Evolutionary conservation across 2,113 vertebrate species (phyloP).

Genomic region (Nerophis ophidion): DNA sequence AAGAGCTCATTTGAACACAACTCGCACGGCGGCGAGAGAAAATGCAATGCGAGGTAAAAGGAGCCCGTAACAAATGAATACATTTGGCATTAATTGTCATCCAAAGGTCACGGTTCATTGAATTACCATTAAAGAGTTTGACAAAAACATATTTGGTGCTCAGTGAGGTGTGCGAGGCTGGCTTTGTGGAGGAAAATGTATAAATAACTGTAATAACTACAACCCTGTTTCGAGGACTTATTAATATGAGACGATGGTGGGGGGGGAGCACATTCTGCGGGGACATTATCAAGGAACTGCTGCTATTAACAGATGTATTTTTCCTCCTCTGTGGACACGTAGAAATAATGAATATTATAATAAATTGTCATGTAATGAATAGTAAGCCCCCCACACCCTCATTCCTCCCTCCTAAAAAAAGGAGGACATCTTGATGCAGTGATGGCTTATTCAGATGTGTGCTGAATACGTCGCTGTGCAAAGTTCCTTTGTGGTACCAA

Average conservation of each 20-base stretch:
- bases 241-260: constrained; percentile 50
- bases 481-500: constrained; percentile 64
- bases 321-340: constrained; percentile 64
- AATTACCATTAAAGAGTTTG: constrained; percentile 69
- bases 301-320: constrained; percentile 65
- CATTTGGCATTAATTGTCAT: constrained; percentile 68
- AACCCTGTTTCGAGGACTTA: constrained; percentile 55
- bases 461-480: constrained; percentile 40
- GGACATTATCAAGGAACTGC: constrained; percentile 58
- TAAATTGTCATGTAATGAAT: constrained; percentile 65
- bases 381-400: constrained; percentile 14
- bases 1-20: constrained; percentile 57
- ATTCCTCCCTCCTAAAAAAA: constrained; percentile 20
- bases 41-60: constrained; percentile 61
- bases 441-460: constrained; percentile 47
- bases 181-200: constrained; percentile 67
- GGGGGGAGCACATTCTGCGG: constrained; percentile 41
- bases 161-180: constrained; percentile 55
- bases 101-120: constrained; percentile 68
- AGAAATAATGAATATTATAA: constrained; percentile 66
- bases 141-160: constrained; percentile 67
- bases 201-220: constrained; percentile 68
- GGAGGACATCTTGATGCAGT: constrained; percentile 41
- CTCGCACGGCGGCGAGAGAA: constrained; percentile 44
- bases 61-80: constrained; percentile 67